Evolutionary conservation across 2,797 vertebrate species (phyloP).

Genomic region (Falco novaeseelandiae): DNA sequence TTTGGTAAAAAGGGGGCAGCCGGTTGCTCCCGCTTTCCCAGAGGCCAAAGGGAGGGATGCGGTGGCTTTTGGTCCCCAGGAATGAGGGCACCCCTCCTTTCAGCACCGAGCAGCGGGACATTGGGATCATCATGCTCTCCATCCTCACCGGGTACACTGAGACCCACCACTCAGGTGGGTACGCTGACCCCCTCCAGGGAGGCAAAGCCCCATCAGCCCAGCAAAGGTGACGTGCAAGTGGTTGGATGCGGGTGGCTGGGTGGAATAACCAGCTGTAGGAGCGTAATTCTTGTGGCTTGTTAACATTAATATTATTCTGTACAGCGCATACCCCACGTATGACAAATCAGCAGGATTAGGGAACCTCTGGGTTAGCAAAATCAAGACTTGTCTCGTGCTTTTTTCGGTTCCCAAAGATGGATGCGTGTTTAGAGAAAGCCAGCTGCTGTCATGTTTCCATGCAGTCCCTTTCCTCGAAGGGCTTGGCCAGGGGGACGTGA

Average conservation of each 20-base stretch:
- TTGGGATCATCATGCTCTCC: accelerated
- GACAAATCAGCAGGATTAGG: background rate
- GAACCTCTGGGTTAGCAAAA: background rate
- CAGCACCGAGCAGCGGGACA: accelerated
- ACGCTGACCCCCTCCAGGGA: accelerated
- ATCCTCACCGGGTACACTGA: accelerated
- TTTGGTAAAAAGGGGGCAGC: background rate
- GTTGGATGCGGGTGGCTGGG: background rate
- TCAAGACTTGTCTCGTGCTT: background rate
- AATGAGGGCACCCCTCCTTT: background rate
- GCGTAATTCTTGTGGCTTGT: background rate
- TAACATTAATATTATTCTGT: no score
- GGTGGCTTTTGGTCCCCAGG: background rate
- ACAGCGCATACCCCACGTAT: accelerated
- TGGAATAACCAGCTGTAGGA: background rate
- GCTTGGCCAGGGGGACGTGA: accelerated
- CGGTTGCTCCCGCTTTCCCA: background rate
- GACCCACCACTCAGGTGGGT: background rate
- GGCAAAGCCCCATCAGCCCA: accelerated
- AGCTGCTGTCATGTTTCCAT: accelerated
- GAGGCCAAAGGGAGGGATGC: accelerated
- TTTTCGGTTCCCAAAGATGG: background rate
- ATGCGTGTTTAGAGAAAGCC: accelerated
- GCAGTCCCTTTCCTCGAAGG: accelerated
- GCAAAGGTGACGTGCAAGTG: accelerated